These are phyloP conservation scores for Channa striata DNA, from an alignment of 2,797 vertebrate species.

Conservation along the genomic window DNA sequence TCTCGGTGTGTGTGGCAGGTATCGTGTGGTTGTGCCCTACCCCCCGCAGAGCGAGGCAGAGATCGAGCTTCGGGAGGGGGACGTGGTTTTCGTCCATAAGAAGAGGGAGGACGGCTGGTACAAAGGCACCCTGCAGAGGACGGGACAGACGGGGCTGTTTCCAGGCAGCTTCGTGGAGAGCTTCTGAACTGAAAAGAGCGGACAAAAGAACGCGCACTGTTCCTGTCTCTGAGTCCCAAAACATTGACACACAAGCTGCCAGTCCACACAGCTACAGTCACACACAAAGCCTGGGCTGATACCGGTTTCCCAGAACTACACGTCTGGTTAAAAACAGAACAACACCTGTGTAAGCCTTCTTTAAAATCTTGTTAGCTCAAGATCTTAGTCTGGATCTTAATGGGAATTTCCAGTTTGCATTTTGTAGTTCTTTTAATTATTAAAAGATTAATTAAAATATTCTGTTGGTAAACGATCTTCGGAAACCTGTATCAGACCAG, in stretches of 20 bases:
- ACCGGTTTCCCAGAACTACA: constrained; percentile 42
- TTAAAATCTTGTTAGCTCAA: constrained; percentile 34
- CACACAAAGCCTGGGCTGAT: constrained; percentile 41
- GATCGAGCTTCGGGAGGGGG: constrained; percentile 97
- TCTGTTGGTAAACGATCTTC: constrained; percentile 8
- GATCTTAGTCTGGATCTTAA: neutral
- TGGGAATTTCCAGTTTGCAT: neutral
- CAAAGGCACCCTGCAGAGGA: constrained; percentile 97
- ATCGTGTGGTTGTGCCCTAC: constrained; percentile 96
- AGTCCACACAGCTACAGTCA: constrained; percentile 12
- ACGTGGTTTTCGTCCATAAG: constrained; percentile 98
- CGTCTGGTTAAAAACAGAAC: constrained; percentile 10
- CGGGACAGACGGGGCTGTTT: constrained; percentile 96
- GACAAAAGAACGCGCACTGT: constrained; percentile 42
- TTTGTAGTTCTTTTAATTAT: neutral
- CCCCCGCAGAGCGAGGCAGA: constrained; percentile 98
- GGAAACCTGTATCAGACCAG: constrained; percentile 53
- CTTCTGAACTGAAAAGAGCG: constrained; percentile 83
- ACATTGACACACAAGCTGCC: constrained; percentile 30
- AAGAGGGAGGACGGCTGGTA: constrained; percentile 99
- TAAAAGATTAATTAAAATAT: too few species aligned
- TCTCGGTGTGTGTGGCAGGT: constrained; percentile 80
- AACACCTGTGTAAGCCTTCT: constrained; percentile 13
- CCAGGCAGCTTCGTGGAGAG: constrained; percentile 98
- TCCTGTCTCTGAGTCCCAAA: constrained; percentile 49